phyloP scores from a whole-genome alignment of 1,140 invertebrate species.

The Drosophila dunni region DNA sequence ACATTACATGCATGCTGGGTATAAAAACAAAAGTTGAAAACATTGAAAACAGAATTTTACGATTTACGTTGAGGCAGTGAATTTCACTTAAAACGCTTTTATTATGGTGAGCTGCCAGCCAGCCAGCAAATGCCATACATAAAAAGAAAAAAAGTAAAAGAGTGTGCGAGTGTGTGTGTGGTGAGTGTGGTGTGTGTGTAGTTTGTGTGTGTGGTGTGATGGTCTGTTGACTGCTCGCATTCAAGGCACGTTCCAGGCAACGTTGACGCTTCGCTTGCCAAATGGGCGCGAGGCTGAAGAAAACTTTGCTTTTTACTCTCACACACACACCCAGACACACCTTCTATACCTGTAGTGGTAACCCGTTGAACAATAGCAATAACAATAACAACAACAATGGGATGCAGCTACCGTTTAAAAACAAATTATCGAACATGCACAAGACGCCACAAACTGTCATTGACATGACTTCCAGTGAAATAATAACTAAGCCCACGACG shows the following conservation, averaged over 20 bases:
- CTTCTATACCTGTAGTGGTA: slow-evolving; percentile 55
- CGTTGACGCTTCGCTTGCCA: slow-evolving; percentile 74
- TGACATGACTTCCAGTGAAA: slow-evolving; percentile 60
- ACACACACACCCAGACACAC: slow-evolving; percentile 40
- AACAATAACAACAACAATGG: slow-evolving; percentile 32
- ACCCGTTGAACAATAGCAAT: slow-evolving; percentile 54
- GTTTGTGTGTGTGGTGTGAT: slow-evolving; percentile 22
- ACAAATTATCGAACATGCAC: slow-evolving; percentile 79
- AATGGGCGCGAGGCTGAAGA: slow-evolving; percentile 56
- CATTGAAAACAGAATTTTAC: slow-evolving; percentile 77
- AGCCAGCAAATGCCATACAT: slow-evolving; percentile 14
- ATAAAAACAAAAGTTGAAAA: slow-evolving; percentile 43
- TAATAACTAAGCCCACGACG: slow-evolving; percentile 54
- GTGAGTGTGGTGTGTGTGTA: slow-evolving; percentile 11
- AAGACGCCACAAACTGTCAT: slow-evolving; percentile 60
- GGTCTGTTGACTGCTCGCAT: slow-evolving; percentile 65
- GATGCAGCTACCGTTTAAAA: slow-evolving; percentile 68
- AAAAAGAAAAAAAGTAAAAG: slow-evolving; percentile 35
- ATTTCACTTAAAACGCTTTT: slow-evolving; percentile 83
- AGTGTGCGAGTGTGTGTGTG: not conserved
- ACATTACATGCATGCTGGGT: not conserved
- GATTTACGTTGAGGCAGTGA: slow-evolving; percentile 75
- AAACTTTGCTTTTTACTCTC: slow-evolving; percentile 64
- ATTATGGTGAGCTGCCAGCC: slow-evolving; percentile 63
- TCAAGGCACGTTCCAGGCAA: slow-evolving; percentile 74